A percentile compares a stretch with the other conserved stretches of the same genome.
These are phyloP conservation scores for human (Homo sapiens) DNA, from an alignment of 2,113 vertebrate species.

Conservation along the genomic window DNA sequence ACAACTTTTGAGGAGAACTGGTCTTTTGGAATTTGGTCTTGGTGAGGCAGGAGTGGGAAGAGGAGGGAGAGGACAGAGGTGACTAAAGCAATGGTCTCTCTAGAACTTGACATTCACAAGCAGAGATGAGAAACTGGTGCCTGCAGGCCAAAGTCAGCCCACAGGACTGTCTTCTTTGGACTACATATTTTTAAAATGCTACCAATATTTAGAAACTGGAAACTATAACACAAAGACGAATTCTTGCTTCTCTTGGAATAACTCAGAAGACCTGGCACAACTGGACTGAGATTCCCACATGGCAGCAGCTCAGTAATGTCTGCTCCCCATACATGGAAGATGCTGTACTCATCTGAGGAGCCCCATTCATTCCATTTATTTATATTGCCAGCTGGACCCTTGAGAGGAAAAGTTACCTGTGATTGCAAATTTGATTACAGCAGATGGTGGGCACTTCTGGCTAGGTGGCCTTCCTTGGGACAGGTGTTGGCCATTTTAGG, in stretches of 20 bases:
- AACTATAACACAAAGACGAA: neutral
- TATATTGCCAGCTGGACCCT: neutral
- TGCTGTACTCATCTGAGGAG: neutral
- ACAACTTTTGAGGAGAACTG: neutral
- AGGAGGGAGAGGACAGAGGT: neutral
- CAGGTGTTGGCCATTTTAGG: neutral
- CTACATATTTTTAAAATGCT: neutral
- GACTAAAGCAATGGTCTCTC: neutral
- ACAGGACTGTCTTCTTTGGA: neutral
- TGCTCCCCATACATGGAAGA: neutral
- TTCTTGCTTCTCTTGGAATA: conserved; percentile 16
- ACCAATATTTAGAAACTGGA: neutral
- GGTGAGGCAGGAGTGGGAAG: neutral
- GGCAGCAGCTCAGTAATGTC: neutral
- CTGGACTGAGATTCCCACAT: neutral
- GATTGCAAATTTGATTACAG: neutral
- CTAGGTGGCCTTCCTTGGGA: neutral
- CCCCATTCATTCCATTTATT: neutral
- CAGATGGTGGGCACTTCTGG: neutral
- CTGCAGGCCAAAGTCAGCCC: neutral
- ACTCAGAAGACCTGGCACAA: neutral
- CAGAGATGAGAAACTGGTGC: neutral
- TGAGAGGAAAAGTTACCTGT: neutral
- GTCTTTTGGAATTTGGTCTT: neutral
- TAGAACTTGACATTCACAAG: neutral